These are phyloP conservation scores for Myopa testacea DNA, from an alignment of 2,888 invertebrate species.

Conservation along the genomic window DNA sequence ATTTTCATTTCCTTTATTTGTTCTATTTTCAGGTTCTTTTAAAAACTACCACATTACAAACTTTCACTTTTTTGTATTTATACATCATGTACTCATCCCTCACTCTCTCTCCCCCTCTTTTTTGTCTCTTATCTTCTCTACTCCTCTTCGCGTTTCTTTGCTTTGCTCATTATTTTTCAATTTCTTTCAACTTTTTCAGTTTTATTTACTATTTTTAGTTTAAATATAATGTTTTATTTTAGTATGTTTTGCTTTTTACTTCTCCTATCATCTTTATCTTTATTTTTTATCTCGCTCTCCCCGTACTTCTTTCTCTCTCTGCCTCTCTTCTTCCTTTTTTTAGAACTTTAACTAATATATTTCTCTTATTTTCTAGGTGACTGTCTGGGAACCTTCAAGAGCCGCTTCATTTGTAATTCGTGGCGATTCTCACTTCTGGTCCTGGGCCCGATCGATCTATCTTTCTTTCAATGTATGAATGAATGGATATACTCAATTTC, in stretches of 20 bases:
- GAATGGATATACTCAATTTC: neutral
- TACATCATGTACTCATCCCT: neutral
- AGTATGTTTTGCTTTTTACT: neutral
- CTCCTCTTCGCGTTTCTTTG: neutral
- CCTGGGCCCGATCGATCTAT: no score
- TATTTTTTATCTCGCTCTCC: neutral
- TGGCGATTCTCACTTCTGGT: no score
- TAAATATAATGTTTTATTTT: no score
- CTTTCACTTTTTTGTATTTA: no score
- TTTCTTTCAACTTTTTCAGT: neutral
- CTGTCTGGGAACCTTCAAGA: neutral
- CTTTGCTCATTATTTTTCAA: neutral
- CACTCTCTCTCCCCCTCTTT: neutral
- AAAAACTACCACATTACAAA: neutral
- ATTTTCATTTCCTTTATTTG: neutral
- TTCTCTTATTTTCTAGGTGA: slow-evolving; percentile 41
- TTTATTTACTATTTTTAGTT: no score
- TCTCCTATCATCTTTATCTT: neutral
- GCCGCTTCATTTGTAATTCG: no score
- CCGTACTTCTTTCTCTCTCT: neutral
- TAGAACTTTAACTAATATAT: slow-evolving; percentile 33
- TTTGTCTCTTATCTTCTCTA: neutral
- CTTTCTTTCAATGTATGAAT: no score
- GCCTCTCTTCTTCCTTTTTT: neutral
- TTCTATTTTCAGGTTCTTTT: neutral